These are phyloP conservation scores for Glyphotaelius pellucidus DNA, from an alignment of 2,888 invertebrate genomes.

Conservation along the genomic window DNA sequence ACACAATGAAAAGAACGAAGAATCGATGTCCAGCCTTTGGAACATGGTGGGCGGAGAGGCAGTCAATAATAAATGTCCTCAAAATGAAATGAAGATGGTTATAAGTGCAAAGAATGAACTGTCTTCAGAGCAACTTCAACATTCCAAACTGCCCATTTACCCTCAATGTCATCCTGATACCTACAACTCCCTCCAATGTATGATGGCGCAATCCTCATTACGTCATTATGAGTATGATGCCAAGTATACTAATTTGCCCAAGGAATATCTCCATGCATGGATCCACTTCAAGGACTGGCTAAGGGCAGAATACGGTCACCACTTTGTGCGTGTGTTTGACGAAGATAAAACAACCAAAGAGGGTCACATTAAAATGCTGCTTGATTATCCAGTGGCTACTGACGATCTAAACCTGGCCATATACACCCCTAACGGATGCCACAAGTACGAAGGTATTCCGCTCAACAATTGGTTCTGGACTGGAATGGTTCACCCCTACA, in stretches of 20 bases:
- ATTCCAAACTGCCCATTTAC: slow-evolving; percentile 67
- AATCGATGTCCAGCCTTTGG: slow-evolving; percentile 69
- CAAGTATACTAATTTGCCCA: slow-evolving; percentile 59
- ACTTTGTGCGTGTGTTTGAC: slow-evolving; percentile 35
- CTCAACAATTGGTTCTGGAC: slow-evolving; percentile 47
- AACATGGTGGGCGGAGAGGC: slow-evolving; percentile 69
- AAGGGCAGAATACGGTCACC: slow-evolving; percentile 41
- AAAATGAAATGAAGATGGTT: slow-evolving; percentile 69
- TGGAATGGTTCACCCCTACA: slow-evolving; percentile 39
- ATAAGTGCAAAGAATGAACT: slow-evolving; percentile 69
- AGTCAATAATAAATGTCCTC: slow-evolving; percentile 69
- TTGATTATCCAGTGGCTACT: slow-evolving; percentile 47
- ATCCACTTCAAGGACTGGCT: slow-evolving; percentile 32
- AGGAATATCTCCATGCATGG: slow-evolving; percentile 61
- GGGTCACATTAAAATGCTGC: slow-evolving; percentile 43
- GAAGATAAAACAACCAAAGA: slow-evolving; percentile 29
- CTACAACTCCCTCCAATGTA: slow-evolving; percentile 61
- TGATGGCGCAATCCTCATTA: slow-evolving; percentile 69
- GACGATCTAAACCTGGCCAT: slow-evolving; percentile 41
- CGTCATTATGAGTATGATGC: slow-evolving; percentile 70
- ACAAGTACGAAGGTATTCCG: slow-evolving; percentile 49
- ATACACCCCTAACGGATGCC: background rate
- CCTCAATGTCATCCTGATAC: slow-evolving; percentile 30
- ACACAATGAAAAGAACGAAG: slow-evolving; percentile 68
- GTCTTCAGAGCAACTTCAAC: slow-evolving; percentile 69